Evolutionary conservation across 2,888 invertebrate genomes (phyloP), one percentile per base, ranked within the genome.

Genomic region (Ophraella communa): DNA sequence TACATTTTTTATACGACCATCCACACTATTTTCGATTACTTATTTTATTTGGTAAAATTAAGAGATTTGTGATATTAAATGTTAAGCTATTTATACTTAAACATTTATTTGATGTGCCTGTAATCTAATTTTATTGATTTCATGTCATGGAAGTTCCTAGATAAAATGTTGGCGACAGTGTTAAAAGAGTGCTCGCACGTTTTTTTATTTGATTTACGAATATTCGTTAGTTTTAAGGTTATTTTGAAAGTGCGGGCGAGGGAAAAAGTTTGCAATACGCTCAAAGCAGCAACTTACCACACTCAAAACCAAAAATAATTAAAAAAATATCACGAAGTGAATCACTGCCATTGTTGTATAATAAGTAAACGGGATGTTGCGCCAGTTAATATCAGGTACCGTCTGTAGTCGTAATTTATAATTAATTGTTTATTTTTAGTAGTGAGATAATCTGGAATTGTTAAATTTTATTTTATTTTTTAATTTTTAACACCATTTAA

Each of bases 201-300:
- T 21, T 8, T 30, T 33, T 14, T 7, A 33, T 27, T 33, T 54
- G 21, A 23, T 39, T 54, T 14, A 53, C n/a, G n/a, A n/a, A n/a
- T 20, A 20, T 51, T 66, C 67, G 70, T 68, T 66, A 64, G 49
- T 60, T 66, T 63, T 52, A 59, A 35, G 23, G 4, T 59, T 8
- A 39, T 45, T 51, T 51, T 3, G 7, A 68, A 65, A 76, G 81
- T 80, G 82, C 82, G 79, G 82, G 82, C 81, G 75, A 74, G 81
- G 82, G 81, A 80, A 77, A 70, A 74, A 80, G 80, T 81, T 80
- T 81, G 82, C 82, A 82, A 82, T 82, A 82, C 76, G 81, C 81
- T 81, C 74, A 73, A 79, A 81, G 81, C 80, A 75, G 79, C 80
- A 79, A 78, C 77, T 79, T 74, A 73, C 79, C 78, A 78, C 79